Conservation (phyloP, 2,797 vertebrate genomes). For the Lepus oiostolus region DNA sequence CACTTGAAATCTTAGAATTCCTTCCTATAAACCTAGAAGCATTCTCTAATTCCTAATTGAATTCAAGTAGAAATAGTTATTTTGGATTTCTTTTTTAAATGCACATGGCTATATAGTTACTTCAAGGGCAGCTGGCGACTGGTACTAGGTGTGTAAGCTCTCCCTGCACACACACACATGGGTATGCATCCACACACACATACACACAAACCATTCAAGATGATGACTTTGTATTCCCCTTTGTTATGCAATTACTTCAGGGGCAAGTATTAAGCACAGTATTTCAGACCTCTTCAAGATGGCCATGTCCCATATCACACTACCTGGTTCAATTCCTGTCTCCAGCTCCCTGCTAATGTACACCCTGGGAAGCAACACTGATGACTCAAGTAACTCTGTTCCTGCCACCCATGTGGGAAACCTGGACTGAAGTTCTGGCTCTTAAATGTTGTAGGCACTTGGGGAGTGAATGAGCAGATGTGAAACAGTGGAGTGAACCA, state of each 20-base stretch:
- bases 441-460: too few species aligned
- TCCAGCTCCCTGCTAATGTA: too few species aligned
- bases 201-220: not conserved
- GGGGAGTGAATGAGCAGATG: too few species aligned
- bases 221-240: not conserved
- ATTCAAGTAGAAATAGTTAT: not conserved
- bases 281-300: too few species aligned
- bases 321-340: too few species aligned
- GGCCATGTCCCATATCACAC: too few species aligned
- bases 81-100: not conserved
- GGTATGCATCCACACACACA: not conserved
- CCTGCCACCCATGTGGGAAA: too few species aligned
- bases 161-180: not conserved
- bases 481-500: too few species aligned
- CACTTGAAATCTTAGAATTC: constrained; percentile 34
- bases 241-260: constrained; percentile 46
- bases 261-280: too few species aligned
- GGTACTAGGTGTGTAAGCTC: not conserved
- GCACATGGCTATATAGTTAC: not conserved
- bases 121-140: not conserved
- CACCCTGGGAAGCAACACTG: too few species aligned
- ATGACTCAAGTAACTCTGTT: too few species aligned
- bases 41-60: constrained; percentile 53
- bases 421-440: too few species aligned
- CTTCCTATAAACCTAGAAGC: not conserved